These are phyloP conservation scores for Motacilla alba DNA, from an alignment of 2,113 vertebrate species.

Conservation along the genomic window DNA sequence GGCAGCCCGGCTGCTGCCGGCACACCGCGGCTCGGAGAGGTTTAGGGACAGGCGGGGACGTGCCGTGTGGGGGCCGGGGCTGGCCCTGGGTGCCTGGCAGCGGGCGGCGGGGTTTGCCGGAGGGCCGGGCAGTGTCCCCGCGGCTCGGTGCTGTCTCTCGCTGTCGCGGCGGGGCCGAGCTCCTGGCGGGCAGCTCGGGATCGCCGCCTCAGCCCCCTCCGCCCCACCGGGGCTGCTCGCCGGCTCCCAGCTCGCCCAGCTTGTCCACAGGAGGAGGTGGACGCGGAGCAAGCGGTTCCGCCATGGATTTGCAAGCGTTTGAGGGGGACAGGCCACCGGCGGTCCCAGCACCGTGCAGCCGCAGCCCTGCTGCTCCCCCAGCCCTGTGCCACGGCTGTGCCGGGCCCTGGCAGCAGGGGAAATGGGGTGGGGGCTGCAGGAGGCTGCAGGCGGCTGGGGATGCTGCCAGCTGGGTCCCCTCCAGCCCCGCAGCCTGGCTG, in stretches of 20 bases:
- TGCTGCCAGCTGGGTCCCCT: rapidly evolving
- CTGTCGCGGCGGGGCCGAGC: not conserved
- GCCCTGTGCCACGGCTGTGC: rapidly evolving
- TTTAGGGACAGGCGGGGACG: not conserved
- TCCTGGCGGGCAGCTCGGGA: not conserved
- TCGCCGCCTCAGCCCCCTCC: rapidly evolving
- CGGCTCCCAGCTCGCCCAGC: not conserved
- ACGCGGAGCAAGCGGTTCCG: not conserved
- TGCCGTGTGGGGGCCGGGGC: not conserved
- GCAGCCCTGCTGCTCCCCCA: not conserved
- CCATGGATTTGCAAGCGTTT: not conserved
- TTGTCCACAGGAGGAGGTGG: rapidly evolving
- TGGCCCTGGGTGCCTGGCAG: rapidly evolving
- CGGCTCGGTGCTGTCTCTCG: not conserved
- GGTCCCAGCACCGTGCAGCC: rapidly evolving
- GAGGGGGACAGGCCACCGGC: rapidly evolving
- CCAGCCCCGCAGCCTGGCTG: rapidly evolving
- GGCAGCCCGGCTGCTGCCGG: not conserved
- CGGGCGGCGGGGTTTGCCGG: not conserved
- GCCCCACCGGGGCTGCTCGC: rapidly evolving
- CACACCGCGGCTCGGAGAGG: rapidly evolving
- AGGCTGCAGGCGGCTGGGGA: too few relatives aligned
- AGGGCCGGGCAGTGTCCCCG: not conserved
- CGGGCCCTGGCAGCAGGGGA: rapidly evolving
- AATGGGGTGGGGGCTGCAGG: not conserved